Evolutionary conservation across 1,140 invertebrate genomes (phyloP).

Genomic region (Drosophila truncata): DNA sequence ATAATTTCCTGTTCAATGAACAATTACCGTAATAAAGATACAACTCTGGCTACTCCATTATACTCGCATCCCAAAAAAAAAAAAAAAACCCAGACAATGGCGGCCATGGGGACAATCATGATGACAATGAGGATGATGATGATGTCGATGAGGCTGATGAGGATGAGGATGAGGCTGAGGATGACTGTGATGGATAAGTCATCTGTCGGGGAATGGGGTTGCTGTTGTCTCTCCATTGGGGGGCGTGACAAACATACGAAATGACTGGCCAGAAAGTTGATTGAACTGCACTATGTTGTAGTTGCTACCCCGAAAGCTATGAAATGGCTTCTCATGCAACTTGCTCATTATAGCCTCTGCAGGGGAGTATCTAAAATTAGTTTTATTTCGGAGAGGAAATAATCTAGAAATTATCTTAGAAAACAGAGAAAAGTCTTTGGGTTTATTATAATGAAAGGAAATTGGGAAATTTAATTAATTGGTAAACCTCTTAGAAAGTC

Average conservation of each 20-base stretch:
- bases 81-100: constrained; percentile 19
- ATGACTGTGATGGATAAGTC: constrained; percentile 31
- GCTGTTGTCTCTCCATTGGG: neutral
- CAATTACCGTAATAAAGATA: constrained; percentile 82
- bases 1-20: constrained; percentile 84
- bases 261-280: constrained; percentile 26
- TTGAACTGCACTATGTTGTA: constrained; percentile 35
- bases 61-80: constrained; percentile 8
- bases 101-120: constrained; percentile 3
- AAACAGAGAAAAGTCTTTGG: neutral
- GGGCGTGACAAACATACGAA: constrained; percentile 29
- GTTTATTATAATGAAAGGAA: too few species aligned
- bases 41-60: constrained; percentile 74
- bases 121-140: constrained; percentile 14
- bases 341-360: constrained; percentile 5
- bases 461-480: too few species aligned
- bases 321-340: constrained; percentile 13
- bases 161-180: constrained; percentile 16
- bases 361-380: neutral
- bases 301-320: constrained; percentile 1
- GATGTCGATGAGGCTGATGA: constrained; percentile 26
- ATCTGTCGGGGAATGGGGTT: neutral
- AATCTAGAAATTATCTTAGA: neutral
- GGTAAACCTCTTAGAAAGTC: too few species aligned
- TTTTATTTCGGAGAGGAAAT: neutral